Conservation (phyloP, 2,797 vertebrate genomes). For the Hemitrygon akajei region DNA sequence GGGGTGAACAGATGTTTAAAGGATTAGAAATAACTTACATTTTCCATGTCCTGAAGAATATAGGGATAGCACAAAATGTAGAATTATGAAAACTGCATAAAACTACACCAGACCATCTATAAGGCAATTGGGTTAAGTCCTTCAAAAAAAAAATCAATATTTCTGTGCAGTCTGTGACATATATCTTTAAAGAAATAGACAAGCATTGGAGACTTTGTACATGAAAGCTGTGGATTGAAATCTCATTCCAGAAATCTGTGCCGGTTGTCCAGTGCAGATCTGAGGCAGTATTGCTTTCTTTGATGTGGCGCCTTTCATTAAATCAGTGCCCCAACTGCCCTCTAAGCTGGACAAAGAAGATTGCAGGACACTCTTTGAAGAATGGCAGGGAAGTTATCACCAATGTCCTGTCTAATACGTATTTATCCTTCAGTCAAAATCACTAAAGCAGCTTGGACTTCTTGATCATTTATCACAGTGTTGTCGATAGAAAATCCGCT, state of each 20-base stretch:
- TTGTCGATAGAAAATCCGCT: too few species aligned
- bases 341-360: too few species aligned
- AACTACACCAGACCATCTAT: background rate
- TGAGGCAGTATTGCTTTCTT: too few species aligned
- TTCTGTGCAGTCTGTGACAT: background rate
- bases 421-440: too few species aligned
- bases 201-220: background rate
- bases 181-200: background rate
- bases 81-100: background rate
- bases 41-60: background rate
- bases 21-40: background rate
- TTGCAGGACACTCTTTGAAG: too few species aligned
- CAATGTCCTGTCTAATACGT: too few species aligned
- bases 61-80: background rate
- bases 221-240: background rate
- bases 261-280: too few species aligned
- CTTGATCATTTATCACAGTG: too few species aligned
- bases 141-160: background rate
- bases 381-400: too few species aligned
- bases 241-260: background rate
- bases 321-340: too few species aligned
- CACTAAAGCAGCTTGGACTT: too few species aligned
- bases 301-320: too few species aligned
- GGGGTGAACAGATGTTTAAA: background rate
- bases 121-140: background rate